Base-by-base conservation (phyloP, 2,888 invertebrate species). In the Hermaeophaga mercurialis region DNA sequence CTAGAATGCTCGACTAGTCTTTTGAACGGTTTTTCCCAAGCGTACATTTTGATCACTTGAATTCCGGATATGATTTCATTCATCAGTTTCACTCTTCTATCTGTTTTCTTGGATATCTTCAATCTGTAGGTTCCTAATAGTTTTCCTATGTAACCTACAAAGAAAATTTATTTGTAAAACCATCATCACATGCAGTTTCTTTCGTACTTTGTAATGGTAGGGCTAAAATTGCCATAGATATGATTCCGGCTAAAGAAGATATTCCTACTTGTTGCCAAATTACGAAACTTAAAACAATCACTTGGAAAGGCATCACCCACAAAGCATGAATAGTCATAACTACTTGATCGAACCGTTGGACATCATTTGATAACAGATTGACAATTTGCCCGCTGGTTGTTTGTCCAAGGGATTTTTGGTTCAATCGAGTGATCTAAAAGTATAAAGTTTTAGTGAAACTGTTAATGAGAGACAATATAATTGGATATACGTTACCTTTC, bases 341-440 rank as follows among this genome's bases (percentile, higher is more conserved):
- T 12, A 86, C 83, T 74, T 86, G 75, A 71, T 93, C 92, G 72
- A 93, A 91, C 58, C 91, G 83, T 66, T 85, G 86, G 1, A 92
- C 90, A 71, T 94, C 94, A 69, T 92, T 93, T 0, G 92, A 90
- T 77, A 94, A 80, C 48, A 93, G 75, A 74, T 93, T 93, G 39
- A 93, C 86, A 63, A 94, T 85, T 75, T 91, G 88, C 0, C 92
- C 92, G 66, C 88, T 74, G 76, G 93, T 89, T 0, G 94, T 92
- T 70, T 91, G 85, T 0, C 89, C 88, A 33, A 94, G 74, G 0
- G 94, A 87, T 3, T 81, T 81, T 70, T 83, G 84, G 68, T 85
- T 88, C 28, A 90, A 73, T 58, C 80, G 78, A 49, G 89, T 74
- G 1, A 87, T 80, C 82, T 82, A 59, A 17, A 66, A 71, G n/a